These are phyloP conservation scores for Myotis davidii DNA, from an alignment of 2,113 vertebrate genomes.

Conservation along the genomic window DNA sequence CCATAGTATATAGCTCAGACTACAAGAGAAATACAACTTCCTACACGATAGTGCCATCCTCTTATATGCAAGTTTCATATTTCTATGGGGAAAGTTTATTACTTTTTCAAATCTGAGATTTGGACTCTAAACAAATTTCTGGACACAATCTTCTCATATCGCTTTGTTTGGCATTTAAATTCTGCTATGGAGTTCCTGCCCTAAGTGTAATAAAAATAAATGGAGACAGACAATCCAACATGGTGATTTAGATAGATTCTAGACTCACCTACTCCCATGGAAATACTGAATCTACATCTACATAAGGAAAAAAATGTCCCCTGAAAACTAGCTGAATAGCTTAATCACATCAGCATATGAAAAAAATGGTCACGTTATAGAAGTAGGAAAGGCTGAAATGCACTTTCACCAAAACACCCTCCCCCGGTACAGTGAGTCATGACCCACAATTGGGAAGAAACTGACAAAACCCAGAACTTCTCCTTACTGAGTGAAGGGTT, in stretches of 20 bases:
- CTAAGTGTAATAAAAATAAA: background rate
- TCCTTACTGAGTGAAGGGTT: background rate
- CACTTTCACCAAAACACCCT: too few species aligned
- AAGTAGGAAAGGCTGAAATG: background rate
- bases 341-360: background rate
- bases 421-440: background rate
- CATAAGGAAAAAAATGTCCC: background rate
- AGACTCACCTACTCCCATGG: background rate
- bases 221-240: background rate
- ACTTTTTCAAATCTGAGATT: background rate
- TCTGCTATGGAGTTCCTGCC: background rate
- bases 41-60: background rate
- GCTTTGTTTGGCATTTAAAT: background rate
- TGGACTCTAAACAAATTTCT: background rate
- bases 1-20: background rate
- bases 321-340: background rate
- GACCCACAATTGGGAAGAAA: too few species aligned
- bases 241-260: too few species aligned
- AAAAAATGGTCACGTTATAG: background rate
- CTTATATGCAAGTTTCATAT: background rate
- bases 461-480: background rate
- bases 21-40: background rate
- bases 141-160: background rate
- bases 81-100: background rate
- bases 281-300: background rate